Base-by-base conservation (phyloP, 2,797 vertebrate genomes). In the Syngnathus acus region DNA sequence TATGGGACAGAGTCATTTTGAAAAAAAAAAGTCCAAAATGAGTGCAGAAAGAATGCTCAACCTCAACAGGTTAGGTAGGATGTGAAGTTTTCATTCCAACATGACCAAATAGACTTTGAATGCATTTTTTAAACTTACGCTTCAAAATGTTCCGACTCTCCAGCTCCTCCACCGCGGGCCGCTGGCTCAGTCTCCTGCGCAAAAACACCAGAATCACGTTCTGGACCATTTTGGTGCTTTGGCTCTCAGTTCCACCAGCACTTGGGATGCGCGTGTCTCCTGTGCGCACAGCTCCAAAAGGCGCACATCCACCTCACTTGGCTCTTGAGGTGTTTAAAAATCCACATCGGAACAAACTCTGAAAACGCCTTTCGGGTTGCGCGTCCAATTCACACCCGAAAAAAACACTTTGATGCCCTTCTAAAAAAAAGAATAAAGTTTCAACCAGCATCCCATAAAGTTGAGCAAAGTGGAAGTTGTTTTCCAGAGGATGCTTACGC, bases 171-270 rank as follows among this genome's bases (percentile, higher is more conserved):
- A 96, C 94, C 1, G 94, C 94, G 3, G 97, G 97, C 85, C 97
- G 93, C 88, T 98, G 95, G 92, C 96, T 99, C 87, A 98, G 92
- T 82, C 97, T 93, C 93, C 97, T 99, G 91, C 97, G 95, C 86
- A 99, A 96, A 91, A 98, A 98, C 90, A 98, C 94, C 80, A 97
- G 84, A 83, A 98, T 97, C 78, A 98, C 92, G 83, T 97, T 98
- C 89, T 98, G 97, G 87, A 98, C 95, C 97, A 98, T 98, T 37
- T 55, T 65, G 38, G 6, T 32, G 13, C 62, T 26, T 7, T 2
- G 42, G 21, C 21, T 47, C 13, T 62, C 60, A 32, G 42, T 47
- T 43, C 60, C 21, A 17, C n/a, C 37, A 77, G 81, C 80, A 68
- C 80, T 69, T 37, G 6, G 63, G 47, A 64, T 45, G 63, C 11